Conservation (phyloP, 2,797 vertebrate genomes). For the Anableps anableps region DNA sequence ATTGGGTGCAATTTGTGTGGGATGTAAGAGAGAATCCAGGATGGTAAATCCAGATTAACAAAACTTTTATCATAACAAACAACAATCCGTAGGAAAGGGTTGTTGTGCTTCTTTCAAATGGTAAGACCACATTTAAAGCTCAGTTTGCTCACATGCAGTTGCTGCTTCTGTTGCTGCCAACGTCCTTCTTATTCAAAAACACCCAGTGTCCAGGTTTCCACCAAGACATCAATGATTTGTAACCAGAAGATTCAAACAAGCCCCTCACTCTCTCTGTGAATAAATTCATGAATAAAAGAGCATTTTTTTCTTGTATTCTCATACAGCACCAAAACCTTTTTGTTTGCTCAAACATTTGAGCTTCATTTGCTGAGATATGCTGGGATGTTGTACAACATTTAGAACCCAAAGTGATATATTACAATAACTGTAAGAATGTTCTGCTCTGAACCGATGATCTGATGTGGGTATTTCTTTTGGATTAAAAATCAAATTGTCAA, state of each 20-base stretch:
- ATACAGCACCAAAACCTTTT: not conserved
- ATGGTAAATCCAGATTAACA: not conserved
- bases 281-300: not conserved
- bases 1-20: too few relatives aligned
- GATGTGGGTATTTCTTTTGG: too few relatives aligned
- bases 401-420: not conserved
- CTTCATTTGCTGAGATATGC: not conserved
- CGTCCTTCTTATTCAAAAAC: constrained; percentile 11
- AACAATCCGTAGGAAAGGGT: accelerated
- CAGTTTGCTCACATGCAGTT: not conserved
- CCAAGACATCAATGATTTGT: constrained; percentile 35
- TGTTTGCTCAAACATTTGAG: constrained; percentile 9
- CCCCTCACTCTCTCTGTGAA: not conserved
- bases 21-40: too few relatives aligned
- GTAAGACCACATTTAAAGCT: not conserved
- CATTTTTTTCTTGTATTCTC: not conserved
- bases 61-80: not conserved
- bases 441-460: not conserved
- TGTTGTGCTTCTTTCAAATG: not conserved
- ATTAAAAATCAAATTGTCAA: not conserved
- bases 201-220: constrained; percentile 34
- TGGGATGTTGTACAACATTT: not conserved
- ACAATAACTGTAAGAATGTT: not conserved
- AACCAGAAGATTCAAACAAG: constrained; percentile 11
- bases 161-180: constrained; percentile 23